Evolutionary conservation across 35 echinoderm and acorn worm species (phyloP), one percentile per base, ranked within the genome.

Genomic region (Heliocidaris tuberculata): DNA sequence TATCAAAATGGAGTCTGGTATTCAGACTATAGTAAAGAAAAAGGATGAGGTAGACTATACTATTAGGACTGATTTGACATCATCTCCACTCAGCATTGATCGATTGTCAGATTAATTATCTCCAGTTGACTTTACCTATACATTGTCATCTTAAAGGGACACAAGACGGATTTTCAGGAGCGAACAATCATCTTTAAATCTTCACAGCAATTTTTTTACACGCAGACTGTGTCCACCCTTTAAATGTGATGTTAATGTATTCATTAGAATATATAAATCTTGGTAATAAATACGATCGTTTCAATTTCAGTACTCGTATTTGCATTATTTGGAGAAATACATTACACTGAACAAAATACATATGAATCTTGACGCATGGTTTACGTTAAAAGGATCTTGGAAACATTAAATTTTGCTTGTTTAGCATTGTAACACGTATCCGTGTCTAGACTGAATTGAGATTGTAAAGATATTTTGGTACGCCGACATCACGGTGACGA

Each of bases 61-160:
- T 19, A 78, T 78, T 78, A 78, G 65, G 65, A 78, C 5, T 78
- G 17, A 78, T 78, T 78, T 78, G 65, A 78, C 65, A 78, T 78
- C 65, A 78, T 78, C 65, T 78, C 19, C 17, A 19, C 65, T n/a
- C 65, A 78, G 27, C 65, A 78, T 19, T 78, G 65, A 78, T 78
- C 65, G 65, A 78, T 78, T 78, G 65, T 78, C 27, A 78, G 17
- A 78, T 78, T 78, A 78, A 78, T 78, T 78, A 78, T 78, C 65
- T 78, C 35, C 65, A n/a, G 65, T 78, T 78, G 65, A 78, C 65
- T 78, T n/a, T 78, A n/a, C 21, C 4, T n/a, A 78, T 78, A 7
- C 65, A 78, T 78, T n/a, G 65, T 78, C 21, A 78, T 78, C 65
- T 78, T 78, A 78, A 78, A 78, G 65, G 65, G 65, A 27, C 27